phyloP scores from a whole-genome alignment of 2,113 vertebrate genomes.

The Pipa parva region DNA sequence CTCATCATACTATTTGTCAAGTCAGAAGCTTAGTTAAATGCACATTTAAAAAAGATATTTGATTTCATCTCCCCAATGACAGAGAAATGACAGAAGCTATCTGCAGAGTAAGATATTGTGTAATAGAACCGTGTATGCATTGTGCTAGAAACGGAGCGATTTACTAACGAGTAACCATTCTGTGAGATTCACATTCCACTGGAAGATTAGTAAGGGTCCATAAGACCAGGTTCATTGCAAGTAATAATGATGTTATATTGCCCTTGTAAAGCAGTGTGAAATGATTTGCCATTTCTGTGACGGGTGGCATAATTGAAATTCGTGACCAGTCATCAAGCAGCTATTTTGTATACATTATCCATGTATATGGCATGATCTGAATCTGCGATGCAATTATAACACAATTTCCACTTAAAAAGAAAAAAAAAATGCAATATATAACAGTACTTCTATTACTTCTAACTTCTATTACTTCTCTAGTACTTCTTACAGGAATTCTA shows the following conservation, averaged over 20 bases:
- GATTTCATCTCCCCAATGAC: not conserved
- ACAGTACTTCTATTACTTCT: too few relatives aligned
- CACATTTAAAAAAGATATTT: not conserved
- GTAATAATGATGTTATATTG: not conserved
- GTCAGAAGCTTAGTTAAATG: too few relatives aligned
- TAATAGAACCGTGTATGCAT: not conserved
- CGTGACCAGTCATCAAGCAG: too few relatives aligned
- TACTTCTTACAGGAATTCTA: too few relatives aligned
- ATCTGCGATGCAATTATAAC: not conserved
- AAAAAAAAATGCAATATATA: too few relatives aligned
- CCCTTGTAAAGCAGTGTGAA: not conserved
- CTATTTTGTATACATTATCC: too few relatives aligned
- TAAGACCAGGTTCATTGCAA: not conserved
- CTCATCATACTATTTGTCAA: too few relatives aligned
- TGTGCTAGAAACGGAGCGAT: not conserved
- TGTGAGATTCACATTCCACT: constrained; percentile 8
- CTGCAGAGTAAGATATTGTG: not conserved
- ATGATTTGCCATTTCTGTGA: not conserved
- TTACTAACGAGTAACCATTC: not conserved
- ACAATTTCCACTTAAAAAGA: too few relatives aligned
- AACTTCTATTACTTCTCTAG: too few relatives aligned
- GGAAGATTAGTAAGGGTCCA: not conserved
- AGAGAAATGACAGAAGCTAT: not conserved
- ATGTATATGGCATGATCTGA: constrained; percentile 6
- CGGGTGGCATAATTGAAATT: not conserved